Conservation (phyloP, 2,797 vertebrate genomes). For the Antrozous pallidus region DNA sequence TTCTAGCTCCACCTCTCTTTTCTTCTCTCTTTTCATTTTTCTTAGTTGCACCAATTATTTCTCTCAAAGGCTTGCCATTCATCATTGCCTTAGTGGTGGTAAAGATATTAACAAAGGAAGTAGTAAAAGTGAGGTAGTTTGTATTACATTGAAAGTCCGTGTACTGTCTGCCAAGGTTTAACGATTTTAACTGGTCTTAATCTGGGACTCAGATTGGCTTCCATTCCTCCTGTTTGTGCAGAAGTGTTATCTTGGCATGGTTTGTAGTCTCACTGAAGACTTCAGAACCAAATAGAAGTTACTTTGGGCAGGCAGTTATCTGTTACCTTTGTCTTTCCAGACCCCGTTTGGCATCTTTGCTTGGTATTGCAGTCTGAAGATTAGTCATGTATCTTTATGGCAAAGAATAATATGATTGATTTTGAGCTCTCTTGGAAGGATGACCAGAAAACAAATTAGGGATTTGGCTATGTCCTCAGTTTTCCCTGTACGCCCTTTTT, state of each 20-base stretch:
- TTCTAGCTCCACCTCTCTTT: background rate
- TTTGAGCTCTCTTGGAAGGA: slow-evolving; percentile 2
- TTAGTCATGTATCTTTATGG: background rate
- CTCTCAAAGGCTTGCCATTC: background rate
- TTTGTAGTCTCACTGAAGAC: slow-evolving; percentile 3
- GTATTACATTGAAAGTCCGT: slow-evolving; percentile 49
- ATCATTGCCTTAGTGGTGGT: slow-evolving; percentile 12
- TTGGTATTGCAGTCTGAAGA: slow-evolving; percentile 7
- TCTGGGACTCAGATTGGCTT: slow-evolving; percentile 39
- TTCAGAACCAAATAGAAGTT: slow-evolving; percentile 56
- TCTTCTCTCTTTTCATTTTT: background rate
- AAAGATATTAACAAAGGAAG: slow-evolving; percentile 27
- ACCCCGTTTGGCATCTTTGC: background rate
- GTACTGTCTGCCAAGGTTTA: background rate
- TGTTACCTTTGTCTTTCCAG: slow-evolving; percentile 1
- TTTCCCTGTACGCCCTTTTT: background rate
- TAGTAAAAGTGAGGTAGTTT: background rate
- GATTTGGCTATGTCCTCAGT: background rate
- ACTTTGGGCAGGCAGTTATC: background rate
- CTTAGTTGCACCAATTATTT: background rate
- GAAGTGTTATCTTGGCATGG: background rate
- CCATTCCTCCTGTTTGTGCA: background rate
- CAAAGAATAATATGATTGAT: slow-evolving; percentile 22
- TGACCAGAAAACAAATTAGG: background rate
- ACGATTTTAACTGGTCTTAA: slow-evolving; percentile 14